A percentile compares a stretch with the other conserved stretches of the same genome.
These are phyloP conservation scores for Paragorgia papillata DNA, from an alignment of 92 coral and sea anemone species.

Conservation along the genomic window DNA sequence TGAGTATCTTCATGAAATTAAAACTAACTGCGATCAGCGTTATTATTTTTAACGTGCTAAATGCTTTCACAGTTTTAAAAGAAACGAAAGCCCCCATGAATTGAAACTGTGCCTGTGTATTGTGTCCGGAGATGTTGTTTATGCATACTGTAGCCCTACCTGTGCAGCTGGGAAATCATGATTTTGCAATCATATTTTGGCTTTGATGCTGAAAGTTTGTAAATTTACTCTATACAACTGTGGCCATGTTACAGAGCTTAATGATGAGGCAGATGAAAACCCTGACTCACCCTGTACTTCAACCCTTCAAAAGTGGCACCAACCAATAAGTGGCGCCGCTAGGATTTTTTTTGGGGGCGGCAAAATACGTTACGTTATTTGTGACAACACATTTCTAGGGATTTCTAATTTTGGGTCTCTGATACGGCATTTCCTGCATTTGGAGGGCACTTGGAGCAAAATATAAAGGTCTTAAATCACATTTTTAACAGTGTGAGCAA, in stretches of 20 bases:
- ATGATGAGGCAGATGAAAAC: constrained; percentile 61
- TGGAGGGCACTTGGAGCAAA: too few relatives aligned
- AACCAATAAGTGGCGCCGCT: constrained; percentile 49
- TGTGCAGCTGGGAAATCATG: constrained; percentile 64
- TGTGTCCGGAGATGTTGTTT: constrained; percentile 57
- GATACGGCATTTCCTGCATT: too few relatives aligned
- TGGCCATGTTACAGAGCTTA: constrained; percentile 35
- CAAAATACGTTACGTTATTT: too few relatives aligned
- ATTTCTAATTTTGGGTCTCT: constrained; percentile 62
- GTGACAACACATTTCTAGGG: constrained; percentile 32
- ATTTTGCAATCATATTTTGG: constrained; percentile 61
- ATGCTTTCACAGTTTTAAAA: constrained; percentile 67
- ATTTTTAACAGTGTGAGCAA: too few relatives aligned
- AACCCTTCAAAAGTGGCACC: constrained; percentile 60
- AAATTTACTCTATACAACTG: constrained; percentile 55
- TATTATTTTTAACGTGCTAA: constrained; percentile 48
- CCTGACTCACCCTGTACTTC: constrained; percentile 60
- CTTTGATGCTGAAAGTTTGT: constrained; percentile 60
- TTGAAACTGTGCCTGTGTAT: constrained; percentile 54
- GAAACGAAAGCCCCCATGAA: constrained; percentile 56
- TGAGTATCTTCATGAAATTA: constrained; percentile 61
- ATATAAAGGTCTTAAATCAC: too few relatives aligned
- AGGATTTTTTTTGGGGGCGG: too few relatives aligned
- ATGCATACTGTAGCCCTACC: constrained; percentile 55
- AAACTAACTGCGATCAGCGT: constrained; percentile 48